Conservation (phyloP, 2,113 vertebrate genomes). For the Plestiodon gilberti region DNA sequence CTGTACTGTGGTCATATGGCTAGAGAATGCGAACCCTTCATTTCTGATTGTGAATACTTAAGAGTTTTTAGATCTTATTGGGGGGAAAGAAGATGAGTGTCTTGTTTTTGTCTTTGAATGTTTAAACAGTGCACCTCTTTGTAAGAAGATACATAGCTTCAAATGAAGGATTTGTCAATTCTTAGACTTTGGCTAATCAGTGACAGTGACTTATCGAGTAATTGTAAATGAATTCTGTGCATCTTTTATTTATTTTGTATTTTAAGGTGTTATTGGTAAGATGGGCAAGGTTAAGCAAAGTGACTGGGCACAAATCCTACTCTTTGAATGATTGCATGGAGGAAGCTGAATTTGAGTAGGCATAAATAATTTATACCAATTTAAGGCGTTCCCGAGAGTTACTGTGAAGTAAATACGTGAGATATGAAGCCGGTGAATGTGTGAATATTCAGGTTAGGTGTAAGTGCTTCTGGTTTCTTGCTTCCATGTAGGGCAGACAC, state of each 20-base stretch:
- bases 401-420: slow-evolving; percentile 41
- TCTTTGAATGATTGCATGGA: not conserved
- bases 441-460: not conserved
- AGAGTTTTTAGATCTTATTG: too few relatives aligned
- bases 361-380: slow-evolving; percentile 7
- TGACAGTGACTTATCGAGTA: not conserved
- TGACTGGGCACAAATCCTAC: not conserved
- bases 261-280: not conserved
- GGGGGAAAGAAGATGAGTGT: too few relatives aligned
- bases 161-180: not conserved
- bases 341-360: not conserved
- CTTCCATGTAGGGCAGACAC: not conserved
- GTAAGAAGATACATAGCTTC: not conserved
- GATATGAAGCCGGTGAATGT: not conserved
- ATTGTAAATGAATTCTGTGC: not conserved
- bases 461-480: not conserved
- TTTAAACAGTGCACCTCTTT: not conserved
- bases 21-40: too few relatives aligned
- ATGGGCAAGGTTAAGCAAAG: not conserved
- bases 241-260: not conserved
- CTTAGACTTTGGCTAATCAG: not conserved
- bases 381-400: not conserved
- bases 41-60: too few relatives aligned
- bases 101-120: too few relatives aligned
- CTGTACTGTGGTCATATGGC: too few relatives aligned